phyloP scores from a whole-genome alignment of 2,113 vertebrate genomes.

The Phaetusa simplex region DNA sequence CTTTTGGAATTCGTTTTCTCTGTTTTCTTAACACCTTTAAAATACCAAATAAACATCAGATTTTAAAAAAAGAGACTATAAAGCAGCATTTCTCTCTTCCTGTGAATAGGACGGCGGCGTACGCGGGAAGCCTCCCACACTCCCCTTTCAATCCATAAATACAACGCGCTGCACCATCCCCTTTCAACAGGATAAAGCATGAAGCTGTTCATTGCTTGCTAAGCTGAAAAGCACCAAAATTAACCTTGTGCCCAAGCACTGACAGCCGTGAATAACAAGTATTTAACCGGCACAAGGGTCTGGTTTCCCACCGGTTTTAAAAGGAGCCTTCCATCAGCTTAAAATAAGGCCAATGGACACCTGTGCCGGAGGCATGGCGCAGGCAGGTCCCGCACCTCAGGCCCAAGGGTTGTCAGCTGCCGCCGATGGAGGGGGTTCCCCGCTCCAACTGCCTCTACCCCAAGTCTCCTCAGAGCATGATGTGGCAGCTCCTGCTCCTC shows the following conservation, averaged over 20 bases:
- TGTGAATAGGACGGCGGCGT: neutral
- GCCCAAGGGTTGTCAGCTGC: rapidly evolving
- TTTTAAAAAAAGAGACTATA: neutral
- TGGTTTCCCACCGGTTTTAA: neutral
- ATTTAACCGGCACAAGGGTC: neutral
- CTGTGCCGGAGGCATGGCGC: rapidly evolving
- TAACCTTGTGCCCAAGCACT: slow-evolving; percentile 42
- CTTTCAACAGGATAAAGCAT: neutral
- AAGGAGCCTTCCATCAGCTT: neutral
- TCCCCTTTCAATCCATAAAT: neutral
- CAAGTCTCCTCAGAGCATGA: neutral
- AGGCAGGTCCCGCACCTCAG: rapidly evolving
- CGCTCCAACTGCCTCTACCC: neutral
- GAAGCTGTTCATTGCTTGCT: slow-evolving; percentile 39
- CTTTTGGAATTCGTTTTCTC: neutral
- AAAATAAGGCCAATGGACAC: neutral
- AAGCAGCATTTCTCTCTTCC: neutral
- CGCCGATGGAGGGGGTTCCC: neutral
- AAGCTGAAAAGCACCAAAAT: slow-evolving; percentile 61
- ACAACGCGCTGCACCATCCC: neutral
- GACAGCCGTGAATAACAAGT: neutral
- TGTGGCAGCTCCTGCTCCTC: rapidly evolving
- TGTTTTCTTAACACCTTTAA: slow-evolving; percentile 11
- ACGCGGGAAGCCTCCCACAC: neutral
- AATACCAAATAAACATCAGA: slow-evolving; percentile 42